Evolutionary conservation across 2,888 invertebrate genomes (phyloP).

Genomic region (Chrysina gloriosa): DNA sequence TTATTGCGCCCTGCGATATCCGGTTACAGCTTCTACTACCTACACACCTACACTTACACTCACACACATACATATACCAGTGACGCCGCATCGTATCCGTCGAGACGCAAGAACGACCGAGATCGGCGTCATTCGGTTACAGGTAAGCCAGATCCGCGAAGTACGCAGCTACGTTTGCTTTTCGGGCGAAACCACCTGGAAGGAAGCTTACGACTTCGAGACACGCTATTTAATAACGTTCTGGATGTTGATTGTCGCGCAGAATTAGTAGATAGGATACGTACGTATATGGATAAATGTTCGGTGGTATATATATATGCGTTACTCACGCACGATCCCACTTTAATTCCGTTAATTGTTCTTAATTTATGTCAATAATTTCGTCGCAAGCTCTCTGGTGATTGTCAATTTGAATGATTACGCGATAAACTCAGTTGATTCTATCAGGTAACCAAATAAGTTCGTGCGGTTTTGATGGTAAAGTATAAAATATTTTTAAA

Average conservation of each 20-base stretch:
- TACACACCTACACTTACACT: not conserved
- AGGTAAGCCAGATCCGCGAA: conserved; percentile 26
- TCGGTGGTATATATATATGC: not conserved
- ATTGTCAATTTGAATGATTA: conserved; percentile 15
- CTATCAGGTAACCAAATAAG: too few relatives aligned
- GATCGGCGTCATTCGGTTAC: conserved; percentile 12
- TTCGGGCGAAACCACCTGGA: conserved; percentile 8
- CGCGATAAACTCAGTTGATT: too few relatives aligned
- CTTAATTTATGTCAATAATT: conserved; percentile 20
- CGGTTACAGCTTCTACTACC: not conserved
- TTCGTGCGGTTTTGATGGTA: too few relatives aligned
- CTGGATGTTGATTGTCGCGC: conserved; percentile 38
- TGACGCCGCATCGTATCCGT: not conserved
- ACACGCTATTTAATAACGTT: conserved; percentile 41
- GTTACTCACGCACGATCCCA: conserved; percentile 8
- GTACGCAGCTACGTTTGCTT: not conserved
- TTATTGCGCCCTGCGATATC: conserved; percentile 43
- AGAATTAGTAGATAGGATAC: conserved; percentile 25
- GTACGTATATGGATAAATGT: not conserved
- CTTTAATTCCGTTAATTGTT: conserved; percentile 33
- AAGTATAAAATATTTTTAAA: too few relatives aligned
- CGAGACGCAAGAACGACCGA: not conserved
- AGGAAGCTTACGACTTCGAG: conserved; percentile 38
- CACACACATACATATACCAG: not conserved
- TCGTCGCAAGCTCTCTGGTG: not conserved